These are phyloP conservation scores for Melinaea menophilus DNA, from an alignment of 2,888 invertebrate species.

Conservation along the genomic window DNA sequence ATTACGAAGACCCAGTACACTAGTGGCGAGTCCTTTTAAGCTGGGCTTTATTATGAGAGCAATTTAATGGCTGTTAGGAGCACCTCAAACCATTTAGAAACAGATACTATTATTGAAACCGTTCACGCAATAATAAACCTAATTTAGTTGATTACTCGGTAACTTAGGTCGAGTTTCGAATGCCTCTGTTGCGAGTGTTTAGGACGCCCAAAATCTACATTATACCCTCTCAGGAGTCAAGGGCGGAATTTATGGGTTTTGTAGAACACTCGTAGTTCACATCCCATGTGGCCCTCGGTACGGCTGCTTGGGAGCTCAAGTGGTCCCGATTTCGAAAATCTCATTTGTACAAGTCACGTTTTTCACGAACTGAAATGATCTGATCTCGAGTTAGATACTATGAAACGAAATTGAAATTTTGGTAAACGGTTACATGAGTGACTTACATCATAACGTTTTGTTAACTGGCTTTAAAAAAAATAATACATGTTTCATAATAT, in stretches of 20 bases:
- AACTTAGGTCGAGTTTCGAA: slow-evolving; percentile 16
- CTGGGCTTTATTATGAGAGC: slow-evolving; percentile 24
- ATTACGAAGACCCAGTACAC: slow-evolving; percentile 27
- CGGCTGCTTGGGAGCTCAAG: slow-evolving; percentile 33
- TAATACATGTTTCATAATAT: too few relatives aligned
- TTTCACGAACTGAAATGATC: slow-evolving; percentile 23
- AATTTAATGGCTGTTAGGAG: slow-evolving; percentile 22
- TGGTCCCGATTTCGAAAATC: slow-evolving; percentile 33
- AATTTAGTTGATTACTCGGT: slow-evolving; percentile 4
- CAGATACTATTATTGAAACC: slow-evolving; percentile 14
- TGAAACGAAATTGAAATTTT: slow-evolving; percentile 22
- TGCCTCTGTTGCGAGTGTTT: slow-evolving; percentile 4
- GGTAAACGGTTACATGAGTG: slow-evolving; percentile 15
- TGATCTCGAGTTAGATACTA: slow-evolving; percentile 14
- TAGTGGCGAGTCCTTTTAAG: slow-evolving; percentile 22
- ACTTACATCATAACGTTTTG: too few relatives aligned
- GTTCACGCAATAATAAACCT: slow-evolving; percentile 17
- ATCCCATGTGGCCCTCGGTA: slow-evolving; percentile 36
- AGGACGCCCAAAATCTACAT: slow-evolving; percentile 24
- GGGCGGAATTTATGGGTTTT: slow-evolving; percentile 35
- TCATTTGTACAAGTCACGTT: slow-evolving; percentile 30
- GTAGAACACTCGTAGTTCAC: slow-evolving; percentile 37
- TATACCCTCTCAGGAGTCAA: slow-evolving; percentile 27
- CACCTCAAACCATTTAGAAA: slow-evolving; percentile 12
- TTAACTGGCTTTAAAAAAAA: too few relatives aligned